Conservation (phyloP, 2,113 vertebrate genomes). For the Saimiri boliviensis region DNA sequence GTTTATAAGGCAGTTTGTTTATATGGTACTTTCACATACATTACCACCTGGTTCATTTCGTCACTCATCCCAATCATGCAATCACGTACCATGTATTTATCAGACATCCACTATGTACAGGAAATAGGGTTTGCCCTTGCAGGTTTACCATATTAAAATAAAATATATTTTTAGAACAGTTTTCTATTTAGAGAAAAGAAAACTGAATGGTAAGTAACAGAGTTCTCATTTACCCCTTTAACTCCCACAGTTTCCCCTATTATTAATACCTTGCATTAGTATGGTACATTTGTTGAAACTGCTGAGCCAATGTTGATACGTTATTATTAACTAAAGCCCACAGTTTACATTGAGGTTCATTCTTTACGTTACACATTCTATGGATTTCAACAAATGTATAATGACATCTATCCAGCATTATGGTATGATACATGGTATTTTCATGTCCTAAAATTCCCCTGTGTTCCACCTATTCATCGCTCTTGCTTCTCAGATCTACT, state of each 20-base stretch:
- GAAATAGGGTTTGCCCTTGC: not conserved
- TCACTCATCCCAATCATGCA: not conserved
- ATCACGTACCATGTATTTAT: not conserved
- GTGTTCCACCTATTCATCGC: not conserved
- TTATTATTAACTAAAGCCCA: not conserved
- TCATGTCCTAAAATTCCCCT: not conserved
- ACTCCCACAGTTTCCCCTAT: not conserved
- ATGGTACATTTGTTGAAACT: not conserved
- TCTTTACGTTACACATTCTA: not conserved
- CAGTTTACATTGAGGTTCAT: not conserved
- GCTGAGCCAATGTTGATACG: not conserved
- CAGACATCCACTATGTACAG: not conserved
- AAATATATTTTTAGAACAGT: not conserved
- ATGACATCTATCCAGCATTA: not conserved
- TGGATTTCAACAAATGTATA: not conserved
- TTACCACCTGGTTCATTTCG: not conserved
- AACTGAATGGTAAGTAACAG: not conserved
- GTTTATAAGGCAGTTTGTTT: not conserved
- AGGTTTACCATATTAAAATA: not conserved
- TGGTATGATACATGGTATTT: not conserved
- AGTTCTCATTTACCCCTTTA: not conserved
- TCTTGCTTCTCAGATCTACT: not conserved
- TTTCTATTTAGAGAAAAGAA: not conserved
- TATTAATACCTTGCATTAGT: not conserved
- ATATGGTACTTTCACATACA: not conserved